Base-by-base conservation (phyloP, 30 jellyfish, hydroid and myxozoan genomes). In the Cassiopea andromeda region DNA sequence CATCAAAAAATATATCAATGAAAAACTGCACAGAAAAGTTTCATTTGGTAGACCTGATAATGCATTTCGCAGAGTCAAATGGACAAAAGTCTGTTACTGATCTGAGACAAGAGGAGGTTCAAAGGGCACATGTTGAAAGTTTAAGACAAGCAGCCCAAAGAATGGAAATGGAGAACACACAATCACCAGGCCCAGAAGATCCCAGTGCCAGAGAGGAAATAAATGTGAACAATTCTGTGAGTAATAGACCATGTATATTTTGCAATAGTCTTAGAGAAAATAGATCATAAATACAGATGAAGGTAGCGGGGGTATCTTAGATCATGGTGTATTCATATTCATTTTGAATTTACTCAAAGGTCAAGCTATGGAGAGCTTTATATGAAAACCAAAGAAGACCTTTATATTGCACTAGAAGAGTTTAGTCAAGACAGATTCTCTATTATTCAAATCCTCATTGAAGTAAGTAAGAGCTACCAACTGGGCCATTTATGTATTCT, bases 31-130 rank as follows among this genome's bases (percentile, higher is more conserved):
- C 78, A 57, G 99, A 96, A 70, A 92, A 87, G 60, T 92, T 74
- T 50, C 97, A 96, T 61, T 81, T 96, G 18, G 92, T 96, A 1
- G 99, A 96, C 81, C 78, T 92, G 82, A 75, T 96, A 10, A 96
- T 96, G 99, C 91, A 92, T 78, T 96, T 92, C 85, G 99, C 99
- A 46, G 98, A 92, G 82, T 45, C 79, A 46, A 75, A 86, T 88
- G 98, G 98, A 16, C 92, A 76, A 71, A 87, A 78, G 71, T 91
- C 96, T 44, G 70, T 89, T 15, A 74, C 95, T 1, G 99, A 92
- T 69, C 73, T 92, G 9, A 97, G 93, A 73, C 44, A 72, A 58
- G 99, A 96, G 59, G 81, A 77, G 50, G 45, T 38, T 46, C 94
- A 90, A 50, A 38, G 91, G 10, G 83, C 71, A 7, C 92, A 92